Base-by-base conservation (phyloP, 2,113 vertebrate genomes). In the Corythornis cristatus region DNA sequence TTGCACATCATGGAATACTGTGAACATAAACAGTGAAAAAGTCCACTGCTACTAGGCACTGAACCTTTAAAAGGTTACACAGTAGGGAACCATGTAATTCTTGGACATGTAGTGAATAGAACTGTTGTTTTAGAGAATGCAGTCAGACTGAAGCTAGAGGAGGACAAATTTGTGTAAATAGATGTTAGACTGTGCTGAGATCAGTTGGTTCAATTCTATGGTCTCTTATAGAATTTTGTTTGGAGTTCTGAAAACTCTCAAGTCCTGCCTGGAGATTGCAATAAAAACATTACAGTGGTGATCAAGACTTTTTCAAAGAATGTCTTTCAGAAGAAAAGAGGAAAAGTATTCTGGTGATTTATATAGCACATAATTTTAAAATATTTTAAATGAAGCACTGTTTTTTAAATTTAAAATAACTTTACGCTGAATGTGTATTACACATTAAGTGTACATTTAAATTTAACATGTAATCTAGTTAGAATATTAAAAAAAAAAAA, bases 31-130 rank as follows among this genome's bases (percentile, higher is more conserved):
- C 31, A 68, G 33, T 26, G 80, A 43, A 48, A 86, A 71, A 74
- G 18, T 51, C 21, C 23, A 9, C 53, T 35, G 25, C 53, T 89
- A 25, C 81, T 84, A 17, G 57, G n/a, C 43, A n/a, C 1, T 84
- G 62, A 84, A 40, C 86, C 61, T 48, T 89, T 85, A 45, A 95
- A 95, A 93, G 83, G 81, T 72, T 90, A 20, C 81, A 40, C 84
- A 56, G 70, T 4, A 2, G 91, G 83, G 40, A 75, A 15, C 48
- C 13, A 1, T 56, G 70, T 76, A 57, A 57, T 79, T 54, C 80
- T 37, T 90, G 81, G 74, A 35, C 66, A 51, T 71, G 88, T 46
- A 56, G 43, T 60, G 94, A 35, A 26, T 14, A 40, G 43, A 22
- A 42, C 40, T 78, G 86, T 48, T 23, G 6, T 6, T 3, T 18